Base-by-base conservation (phyloP, 23 tunicate species). In the Trididemnum clinides region DNA sequence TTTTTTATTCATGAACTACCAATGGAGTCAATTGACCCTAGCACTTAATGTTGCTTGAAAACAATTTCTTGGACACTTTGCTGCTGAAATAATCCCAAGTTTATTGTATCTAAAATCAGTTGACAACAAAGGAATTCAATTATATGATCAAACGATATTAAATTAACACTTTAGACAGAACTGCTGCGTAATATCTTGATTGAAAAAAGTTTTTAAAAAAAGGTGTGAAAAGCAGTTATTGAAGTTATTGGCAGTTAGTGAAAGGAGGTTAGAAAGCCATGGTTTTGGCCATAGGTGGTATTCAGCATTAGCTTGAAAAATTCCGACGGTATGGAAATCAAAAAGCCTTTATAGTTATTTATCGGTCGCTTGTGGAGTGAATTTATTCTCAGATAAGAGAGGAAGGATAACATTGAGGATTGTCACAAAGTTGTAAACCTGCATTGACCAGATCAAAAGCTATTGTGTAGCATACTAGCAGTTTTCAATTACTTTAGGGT, bases 1-100 rank as follows among this genome's bases (percentile, higher is more conserved):
- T 44, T 15, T 44, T 44, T 44, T 44, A 10, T 44, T 44, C 12
- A 44, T 7, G 54, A 44, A 44, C 10, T 10, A 10, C 54, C 54
- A 44, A n/a, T n/a, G n/a, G n/a, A n/a, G n/a, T n/a, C n/a, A n/a
- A n/a, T n/a, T n/a, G n/a, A n/a, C n/a, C 69, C 69, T 62, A 62
- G 69, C 69, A 62, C 25, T 6, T 62, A 20, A 62, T 62, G n/a
- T 62, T 62, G 69, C 69, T n/a, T n/a, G n/a, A n/a, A n/a, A n/a
- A n/a, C n/a, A n/a, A 62, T 62, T n/a, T 62, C 69, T 23, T 62
- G 69, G 69, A 62, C 69, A 62, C 27, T 18, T 62, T n/a, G 69
- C 25, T 12, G 69, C n/a, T 62, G 69, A 62, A 62, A 62, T 62
- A 62, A 62, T 62, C 69, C 69, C n/a, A 62, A 5, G 6, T 62